Conservation (phyloP, 2,888 invertebrate species). For the Norana najaformis region DNA sequence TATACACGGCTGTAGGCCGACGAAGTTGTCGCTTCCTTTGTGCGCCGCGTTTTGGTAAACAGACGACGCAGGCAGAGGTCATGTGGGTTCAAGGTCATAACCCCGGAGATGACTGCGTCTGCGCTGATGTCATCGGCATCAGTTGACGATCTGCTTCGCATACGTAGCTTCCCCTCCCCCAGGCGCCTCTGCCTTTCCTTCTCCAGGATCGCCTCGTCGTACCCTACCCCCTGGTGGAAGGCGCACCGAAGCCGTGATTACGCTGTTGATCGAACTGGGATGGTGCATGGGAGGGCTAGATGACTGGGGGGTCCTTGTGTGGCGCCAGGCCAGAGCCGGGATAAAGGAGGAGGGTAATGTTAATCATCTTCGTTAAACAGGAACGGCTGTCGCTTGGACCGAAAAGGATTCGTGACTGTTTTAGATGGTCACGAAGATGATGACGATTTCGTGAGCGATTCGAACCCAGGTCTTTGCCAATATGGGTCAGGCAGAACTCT, state of each 20-base stretch:
- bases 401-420: background rate
- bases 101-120: background rate
- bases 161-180: background rate
- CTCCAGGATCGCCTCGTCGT: too few species aligned
- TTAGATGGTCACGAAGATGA: background rate
- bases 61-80: background rate
- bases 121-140: background rate
- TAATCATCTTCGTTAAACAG: too few species aligned
- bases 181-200: too few species aligned
- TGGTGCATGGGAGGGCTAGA: background rate
- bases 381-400: background rate
- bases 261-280: background rate
- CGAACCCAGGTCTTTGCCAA: too few species aligned
- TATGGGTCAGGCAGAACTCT: too few species aligned
- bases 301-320: background rate
- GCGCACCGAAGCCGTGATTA: too few species aligned
- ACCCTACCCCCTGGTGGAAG: background rate
- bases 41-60: background rate
- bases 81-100: background rate
- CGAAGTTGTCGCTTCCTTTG: slow-evolving; percentile 2
- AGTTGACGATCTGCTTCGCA: background rate
- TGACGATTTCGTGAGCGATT: background rate
- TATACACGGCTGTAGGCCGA: background rate
- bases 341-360: too few species aligned
- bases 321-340: background rate